Evolutionary conservation across 2,888 invertebrate genomes (phyloP).

Genomic region (Lepidonotus clava): DNA sequence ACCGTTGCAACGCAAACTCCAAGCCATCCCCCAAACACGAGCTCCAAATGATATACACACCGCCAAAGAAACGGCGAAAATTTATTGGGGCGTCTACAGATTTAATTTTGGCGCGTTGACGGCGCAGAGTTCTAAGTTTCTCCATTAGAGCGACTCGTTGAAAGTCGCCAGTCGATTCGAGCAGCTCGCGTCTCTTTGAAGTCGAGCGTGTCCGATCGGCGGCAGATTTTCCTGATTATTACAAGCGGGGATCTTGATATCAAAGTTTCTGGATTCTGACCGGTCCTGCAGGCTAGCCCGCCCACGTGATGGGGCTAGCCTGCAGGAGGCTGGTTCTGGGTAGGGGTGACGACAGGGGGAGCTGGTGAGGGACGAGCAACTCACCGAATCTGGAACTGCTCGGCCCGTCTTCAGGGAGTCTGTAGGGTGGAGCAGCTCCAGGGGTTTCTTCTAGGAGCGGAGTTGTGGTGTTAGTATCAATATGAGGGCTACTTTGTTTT

Average conservation of each 20-base stretch:
- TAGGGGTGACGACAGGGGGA: constrained; percentile 33
- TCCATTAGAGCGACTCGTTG: constrained; percentile 18
- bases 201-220: background rate
- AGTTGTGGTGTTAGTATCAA: no score
- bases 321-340: constrained; percentile 8
- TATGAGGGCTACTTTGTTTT: no score
- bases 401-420: no score
- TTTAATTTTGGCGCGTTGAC: constrained; percentile 49
- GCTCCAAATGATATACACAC: background rate
- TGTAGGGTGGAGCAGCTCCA: no score
- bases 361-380: background rate
- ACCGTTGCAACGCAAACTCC: background rate
- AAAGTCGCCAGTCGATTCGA: background rate
- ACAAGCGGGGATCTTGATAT: constrained; percentile 41
- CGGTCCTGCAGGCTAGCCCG: background rate
- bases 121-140: background rate
- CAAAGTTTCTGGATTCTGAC: constrained; percentile 26
- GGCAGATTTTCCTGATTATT: constrained; percentile 52
- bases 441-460: no score
- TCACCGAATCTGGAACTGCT: background rate
- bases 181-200: constrained; percentile 23
- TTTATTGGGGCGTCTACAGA: constrained; percentile 48
- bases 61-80: constrained; percentile 8
- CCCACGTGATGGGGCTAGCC: background rate
- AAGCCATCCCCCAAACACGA: background rate